Evolutionary conservation across 2,888 invertebrate genomes (phyloP).

Genomic region (Drosophila affinis): DNA sequence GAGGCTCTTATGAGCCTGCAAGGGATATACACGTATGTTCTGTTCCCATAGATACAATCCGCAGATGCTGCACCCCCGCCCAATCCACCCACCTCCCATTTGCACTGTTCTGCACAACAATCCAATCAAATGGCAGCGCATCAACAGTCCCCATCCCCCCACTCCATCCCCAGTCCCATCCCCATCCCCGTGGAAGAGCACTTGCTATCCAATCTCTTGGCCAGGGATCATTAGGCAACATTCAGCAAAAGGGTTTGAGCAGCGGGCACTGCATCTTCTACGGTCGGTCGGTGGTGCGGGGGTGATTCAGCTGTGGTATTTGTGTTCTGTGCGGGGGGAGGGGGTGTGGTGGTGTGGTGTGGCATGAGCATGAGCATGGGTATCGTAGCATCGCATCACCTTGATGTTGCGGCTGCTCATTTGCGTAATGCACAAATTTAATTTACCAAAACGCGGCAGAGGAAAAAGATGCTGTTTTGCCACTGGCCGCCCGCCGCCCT

Average conservation of each 20-base stretch:
- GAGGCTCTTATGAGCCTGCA: too few species aligned
- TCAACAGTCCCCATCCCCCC: constrained; percentile 57
- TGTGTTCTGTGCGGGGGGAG: background rate
- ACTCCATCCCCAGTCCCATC: constrained; percentile 23
- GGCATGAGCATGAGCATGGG: too few species aligned
- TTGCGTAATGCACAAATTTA: constrained; percentile 80
- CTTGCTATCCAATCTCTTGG: constrained; percentile 48
- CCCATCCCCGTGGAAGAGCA: background rate
- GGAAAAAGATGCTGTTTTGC: constrained; percentile 31
- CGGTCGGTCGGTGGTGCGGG: background rate
- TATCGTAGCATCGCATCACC: constrained; percentile 20
- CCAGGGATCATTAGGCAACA: constrained; percentile 76
- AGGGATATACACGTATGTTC: too few species aligned
- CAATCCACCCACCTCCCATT: background rate
- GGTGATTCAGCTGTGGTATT: background rate
- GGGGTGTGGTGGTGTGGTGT: too few species aligned
- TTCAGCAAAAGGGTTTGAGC: constrained; percentile 1
- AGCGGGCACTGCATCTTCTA: too few species aligned
- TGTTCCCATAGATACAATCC: too few species aligned
- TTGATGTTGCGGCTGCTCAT: constrained; percentile 67
- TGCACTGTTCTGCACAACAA: constrained; percentile 30
- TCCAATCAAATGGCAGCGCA: constrained; percentile 61
- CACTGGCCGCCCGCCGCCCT: background rate
- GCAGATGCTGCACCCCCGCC: background rate
- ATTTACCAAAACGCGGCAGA: constrained; percentile 72